These are phyloP conservation scores for Macrotus californicus DNA, from an alignment of 2,113 vertebrate species.

Conservation along the genomic window DNA sequence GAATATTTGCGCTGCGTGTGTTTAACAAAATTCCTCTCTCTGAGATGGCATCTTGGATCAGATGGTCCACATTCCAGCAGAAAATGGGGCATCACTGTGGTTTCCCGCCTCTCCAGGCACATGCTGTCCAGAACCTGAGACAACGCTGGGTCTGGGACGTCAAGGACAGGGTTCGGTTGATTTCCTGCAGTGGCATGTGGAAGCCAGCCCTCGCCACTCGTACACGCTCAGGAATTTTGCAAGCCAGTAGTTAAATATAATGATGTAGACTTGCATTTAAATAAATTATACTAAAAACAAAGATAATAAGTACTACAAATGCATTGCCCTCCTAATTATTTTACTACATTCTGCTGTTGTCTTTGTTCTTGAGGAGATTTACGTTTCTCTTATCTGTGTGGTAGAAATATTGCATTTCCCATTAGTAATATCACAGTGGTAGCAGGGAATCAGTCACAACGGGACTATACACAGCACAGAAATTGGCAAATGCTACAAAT, in stretches of 20 bases:
- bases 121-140: not conserved
- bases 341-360: not conserved
- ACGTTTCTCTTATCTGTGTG: not conserved
- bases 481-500: not conserved
- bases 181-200: not conserved
- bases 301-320: not conserved
- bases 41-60: not conserved
- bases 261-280: not conserved
- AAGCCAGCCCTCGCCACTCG: not conserved
- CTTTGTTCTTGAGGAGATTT: not conserved
- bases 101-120: not conserved
- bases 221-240: not conserved
- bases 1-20: not conserved
- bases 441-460: not conserved
- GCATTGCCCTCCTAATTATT: not conserved
- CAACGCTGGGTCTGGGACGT: not conserved
- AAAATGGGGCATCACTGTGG: fast-evolving
- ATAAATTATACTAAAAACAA: not conserved
- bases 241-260: not conserved
- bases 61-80: not conserved
- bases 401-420: not conserved
- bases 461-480: not conserved
- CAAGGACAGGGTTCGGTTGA: fast-evolving
- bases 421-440: not conserved
- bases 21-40: not conserved